These are phyloP conservation scores for Drosophila sordidapex DNA, from an alignment of 2,888 invertebrate genomes.

Conservation along the genomic window DNA sequence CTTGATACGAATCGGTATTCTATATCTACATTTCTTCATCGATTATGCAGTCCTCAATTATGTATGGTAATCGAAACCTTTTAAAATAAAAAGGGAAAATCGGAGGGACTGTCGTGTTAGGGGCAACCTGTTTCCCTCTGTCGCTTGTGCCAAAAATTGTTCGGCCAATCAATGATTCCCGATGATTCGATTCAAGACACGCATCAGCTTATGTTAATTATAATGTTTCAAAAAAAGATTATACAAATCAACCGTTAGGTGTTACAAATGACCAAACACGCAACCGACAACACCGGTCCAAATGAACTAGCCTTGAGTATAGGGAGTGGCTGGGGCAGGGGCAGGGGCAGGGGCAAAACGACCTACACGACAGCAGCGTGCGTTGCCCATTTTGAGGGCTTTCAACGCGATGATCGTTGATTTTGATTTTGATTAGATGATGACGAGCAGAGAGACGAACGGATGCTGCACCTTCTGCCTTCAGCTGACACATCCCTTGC, in stretches of 20 bases:
- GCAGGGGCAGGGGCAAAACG: slow-evolving; percentile 1
- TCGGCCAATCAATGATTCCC: slow-evolving; percentile 38
- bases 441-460: slow-evolving; percentile 33
- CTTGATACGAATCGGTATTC: neutral
- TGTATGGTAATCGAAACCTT: slow-evolving; percentile 28
- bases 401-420: slow-evolving; percentile 68
- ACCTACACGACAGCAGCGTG: slow-evolving; percentile 50
- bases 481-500: slow-evolving; percentile 11
- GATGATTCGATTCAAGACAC: slow-evolving; percentile 26
- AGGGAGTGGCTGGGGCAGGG: neutral
- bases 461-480: slow-evolving; percentile 49
- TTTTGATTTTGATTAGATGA: slow-evolving; percentile 70
- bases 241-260: slow-evolving; percentile 76
- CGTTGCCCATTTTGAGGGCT: slow-evolving; percentile 50
- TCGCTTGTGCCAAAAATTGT: slow-evolving; percentile 35
- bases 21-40: neutral
- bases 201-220: slow-evolving; percentile 66
- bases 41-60: slow-evolving; percentile 9
- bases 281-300: slow-evolving; percentile 28
- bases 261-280: slow-evolving; percentile 77
- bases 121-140: neutral
- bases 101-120: neutral
- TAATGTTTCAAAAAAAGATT: slow-evolving; percentile 69
- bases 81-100: neutral
- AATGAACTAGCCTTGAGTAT: neutral